Percentiles rank a stretch among this genome's conserved stretches.
Evolutionary conservation across 2,888 invertebrate genomes (phyloP).

Genomic region (Lochmaea crataegi): DNA sequence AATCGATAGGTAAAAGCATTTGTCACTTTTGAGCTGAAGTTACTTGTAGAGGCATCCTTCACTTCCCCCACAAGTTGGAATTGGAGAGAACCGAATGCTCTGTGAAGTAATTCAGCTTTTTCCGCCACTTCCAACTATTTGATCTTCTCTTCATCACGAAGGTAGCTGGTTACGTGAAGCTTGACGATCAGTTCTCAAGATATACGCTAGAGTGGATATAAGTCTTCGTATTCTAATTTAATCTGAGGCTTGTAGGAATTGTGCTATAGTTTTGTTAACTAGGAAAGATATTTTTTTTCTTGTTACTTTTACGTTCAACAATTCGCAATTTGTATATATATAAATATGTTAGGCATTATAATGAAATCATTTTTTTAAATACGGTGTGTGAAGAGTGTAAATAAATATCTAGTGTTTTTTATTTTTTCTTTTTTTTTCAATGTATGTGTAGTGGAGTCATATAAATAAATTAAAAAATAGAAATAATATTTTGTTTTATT

Average conservation of each 20-base stretch:
- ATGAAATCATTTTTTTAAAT: conserved; percentile 49
- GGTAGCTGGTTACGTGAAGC: too few relatives aligned
- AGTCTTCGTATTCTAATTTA: too few relatives aligned
- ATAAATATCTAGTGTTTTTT: conserved; percentile 60
- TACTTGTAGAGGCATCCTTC: too few relatives aligned
- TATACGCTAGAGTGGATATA: too few relatives aligned
- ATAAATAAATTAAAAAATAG: conserved; percentile 20
- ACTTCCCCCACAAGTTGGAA: too few relatives aligned
- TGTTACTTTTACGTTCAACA: conserved; percentile 53
- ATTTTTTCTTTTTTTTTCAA: conserved; percentile 50
- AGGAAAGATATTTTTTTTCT: conserved; percentile 47
- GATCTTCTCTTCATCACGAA: too few relatives aligned
- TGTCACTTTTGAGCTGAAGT: too few relatives aligned
- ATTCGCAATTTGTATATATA: conserved; percentile 53
- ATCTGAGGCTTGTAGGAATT: not conserved
- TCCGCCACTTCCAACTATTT: too few relatives aligned
- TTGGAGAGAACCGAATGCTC: too few relatives aligned
- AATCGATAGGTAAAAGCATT: too few relatives aligned
- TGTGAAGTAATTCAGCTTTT: too few relatives aligned
- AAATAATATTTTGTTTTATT: not conserved
- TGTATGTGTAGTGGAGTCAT: conserved; percentile 29
- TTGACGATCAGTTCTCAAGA: too few relatives aligned
- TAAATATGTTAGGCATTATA: conserved; percentile 52
- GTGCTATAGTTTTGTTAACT: conserved; percentile 22
- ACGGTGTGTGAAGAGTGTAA: conserved; percentile 60